Evolutionary conservation across 2,113 vertebrate genomes (phyloP).

Genomic region (Chaetorhynchus papuensis): DNA sequence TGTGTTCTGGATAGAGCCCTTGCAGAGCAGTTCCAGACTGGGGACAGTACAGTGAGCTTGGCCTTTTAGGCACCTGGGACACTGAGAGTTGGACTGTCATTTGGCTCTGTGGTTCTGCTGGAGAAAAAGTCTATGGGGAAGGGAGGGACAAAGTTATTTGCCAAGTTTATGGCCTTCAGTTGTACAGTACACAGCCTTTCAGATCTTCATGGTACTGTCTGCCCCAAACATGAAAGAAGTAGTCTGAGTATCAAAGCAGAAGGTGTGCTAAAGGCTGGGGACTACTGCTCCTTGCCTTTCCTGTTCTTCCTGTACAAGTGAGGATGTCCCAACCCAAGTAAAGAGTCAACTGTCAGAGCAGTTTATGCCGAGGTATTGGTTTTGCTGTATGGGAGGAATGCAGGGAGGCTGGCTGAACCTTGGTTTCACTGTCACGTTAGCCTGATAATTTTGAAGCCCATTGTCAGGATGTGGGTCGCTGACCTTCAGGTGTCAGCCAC

Average conservation of each 20-base stretch:
- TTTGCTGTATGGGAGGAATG: neutral
- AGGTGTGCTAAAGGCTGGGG: neutral
- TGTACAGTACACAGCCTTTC: neutral
- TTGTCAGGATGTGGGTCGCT: neutral
- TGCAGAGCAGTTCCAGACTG: neutral
- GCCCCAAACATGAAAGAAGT: neutral
- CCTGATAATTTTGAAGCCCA: neutral
- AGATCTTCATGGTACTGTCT: neutral
- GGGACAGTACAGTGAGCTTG: neutral
- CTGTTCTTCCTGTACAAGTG: neutral
- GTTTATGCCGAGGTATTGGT: neutral
- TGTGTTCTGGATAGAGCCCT: neutral
- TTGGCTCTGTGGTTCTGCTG: neutral
- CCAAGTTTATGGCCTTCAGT: neutral
- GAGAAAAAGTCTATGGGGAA: neutral
- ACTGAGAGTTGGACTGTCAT: neutral
- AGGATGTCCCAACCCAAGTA: neutral
- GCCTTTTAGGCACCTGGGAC: neutral
- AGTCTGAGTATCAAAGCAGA: neutral
- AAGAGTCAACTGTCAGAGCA: neutral
- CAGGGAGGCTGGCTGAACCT: neutral
- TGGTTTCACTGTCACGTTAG: neutral
- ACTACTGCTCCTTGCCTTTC: neutral
- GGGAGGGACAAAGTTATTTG: neutral
- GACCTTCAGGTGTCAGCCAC: neutral